Base-by-base conservation (phyloP, 1,140 invertebrate species). In the Pissodes strobi region DNA sequence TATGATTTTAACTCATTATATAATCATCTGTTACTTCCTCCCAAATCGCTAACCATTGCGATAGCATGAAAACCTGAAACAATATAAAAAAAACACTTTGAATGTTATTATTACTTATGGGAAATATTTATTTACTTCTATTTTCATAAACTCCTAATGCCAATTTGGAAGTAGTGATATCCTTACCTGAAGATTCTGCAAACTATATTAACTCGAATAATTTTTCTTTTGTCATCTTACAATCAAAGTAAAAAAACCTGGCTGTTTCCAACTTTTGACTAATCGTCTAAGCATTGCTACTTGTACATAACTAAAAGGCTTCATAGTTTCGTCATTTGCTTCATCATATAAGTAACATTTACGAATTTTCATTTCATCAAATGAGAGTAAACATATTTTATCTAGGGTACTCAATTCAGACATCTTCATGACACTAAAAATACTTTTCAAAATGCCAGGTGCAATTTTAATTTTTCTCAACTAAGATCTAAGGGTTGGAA, bases 241-340 rank as follows among this genome's bases (percentile, higher is more conserved):
- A 60, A 65, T 77, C 74, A 63, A 72, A 78, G 18, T 65, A 48
- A 52, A 64, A 53, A 68, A 76, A 19, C 77, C 49, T 23, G 67
- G 71, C 46, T 77, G 75, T 52, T 74, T 77, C 76, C 72, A 77
- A 48, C 65, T 63, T 19, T 19, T 19, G 53, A 69, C 63, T 8
- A 76, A 22, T 18, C 72, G 69, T 38, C 69, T 23, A 12, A 60
- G 49, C 58, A 77, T 72, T n/a, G 69, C 49, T 15, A 74, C 68
- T 56, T 76, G 74, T 19, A 48, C 56, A 43, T 65, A 65, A 27
- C 38, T 55, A 39, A 4, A 22, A 1, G 66, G 62, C n/a, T 15
- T 15, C 19, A 68, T 23, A 10, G 37, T 41, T 38, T 22, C 25
- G 25, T 69, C 60, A 55, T 43, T 60, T 27, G 34, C 21, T 64